These are phyloP conservation scores for Catharus minimus DNA, from an alignment of 2,113 vertebrate species.

Conservation along the genomic window DNA sequence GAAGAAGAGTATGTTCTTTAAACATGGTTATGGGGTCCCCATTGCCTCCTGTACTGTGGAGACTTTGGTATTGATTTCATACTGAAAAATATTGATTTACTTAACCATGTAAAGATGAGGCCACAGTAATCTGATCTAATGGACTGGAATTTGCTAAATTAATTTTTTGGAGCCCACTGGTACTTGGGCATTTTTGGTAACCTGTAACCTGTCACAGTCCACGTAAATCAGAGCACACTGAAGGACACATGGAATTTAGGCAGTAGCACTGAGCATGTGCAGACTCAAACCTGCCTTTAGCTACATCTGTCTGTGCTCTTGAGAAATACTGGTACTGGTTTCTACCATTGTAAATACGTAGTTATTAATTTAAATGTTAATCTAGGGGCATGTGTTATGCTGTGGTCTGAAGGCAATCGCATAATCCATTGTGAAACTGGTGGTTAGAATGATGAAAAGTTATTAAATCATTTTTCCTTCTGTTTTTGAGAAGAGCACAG, in stretches of 20 bases:
- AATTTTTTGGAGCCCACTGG: rapidly evolving
- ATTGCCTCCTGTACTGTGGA: rapidly evolving
- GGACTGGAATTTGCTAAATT: not conserved
- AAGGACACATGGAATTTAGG: not conserved
- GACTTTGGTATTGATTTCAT: not conserved
- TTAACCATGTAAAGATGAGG: not conserved
- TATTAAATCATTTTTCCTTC: constrained; percentile 30
- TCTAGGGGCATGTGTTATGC: constrained; percentile 56
- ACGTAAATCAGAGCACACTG: not conserved
- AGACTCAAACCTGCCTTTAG: not conserved
- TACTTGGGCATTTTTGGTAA: not conserved
- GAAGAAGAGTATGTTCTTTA: not conserved
- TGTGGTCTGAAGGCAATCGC: constrained; percentile 66
- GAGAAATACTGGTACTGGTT: not conserved
- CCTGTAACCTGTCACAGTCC: not conserved
- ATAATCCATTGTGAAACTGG: constrained; percentile 50
- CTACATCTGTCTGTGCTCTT: not conserved
- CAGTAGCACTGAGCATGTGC: not conserved
- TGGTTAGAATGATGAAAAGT: constrained; percentile 64
- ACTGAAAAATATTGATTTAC: not conserved
- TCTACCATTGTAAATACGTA: constrained; percentile 2
- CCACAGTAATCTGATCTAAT: not conserved
- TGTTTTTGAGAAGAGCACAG: constrained; percentile 5
- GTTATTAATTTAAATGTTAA: constrained; percentile 61
- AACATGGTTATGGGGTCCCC: rapidly evolving